phyloP scores from a whole-genome alignment of 2,888 invertebrate genomes.

The Marasmarcha lunaedactyla region DNA sequence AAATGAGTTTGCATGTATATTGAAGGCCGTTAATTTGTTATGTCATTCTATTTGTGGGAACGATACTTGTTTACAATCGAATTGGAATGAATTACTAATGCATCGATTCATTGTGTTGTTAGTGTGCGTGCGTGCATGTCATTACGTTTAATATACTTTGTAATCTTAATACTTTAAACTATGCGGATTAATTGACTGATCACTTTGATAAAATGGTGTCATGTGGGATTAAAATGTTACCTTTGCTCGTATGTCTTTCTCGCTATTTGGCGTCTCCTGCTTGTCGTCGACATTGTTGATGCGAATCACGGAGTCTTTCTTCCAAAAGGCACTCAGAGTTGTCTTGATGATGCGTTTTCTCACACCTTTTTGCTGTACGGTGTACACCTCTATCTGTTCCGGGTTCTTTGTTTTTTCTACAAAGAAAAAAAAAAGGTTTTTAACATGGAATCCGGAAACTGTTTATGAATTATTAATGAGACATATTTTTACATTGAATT shows the following conservation, averaged over 20 bases:
- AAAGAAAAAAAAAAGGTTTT: constrained; percentile 21
- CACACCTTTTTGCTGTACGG: constrained; percentile 70
- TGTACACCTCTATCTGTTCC: constrained; percentile 77
- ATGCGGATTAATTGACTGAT: too few relatives aligned
- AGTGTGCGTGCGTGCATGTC: too few relatives aligned
- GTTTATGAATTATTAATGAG: too few relatives aligned
- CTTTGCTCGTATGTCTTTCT: constrained; percentile 78
- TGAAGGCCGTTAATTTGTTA: constrained; percentile 15
- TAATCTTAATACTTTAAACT: too few relatives aligned
- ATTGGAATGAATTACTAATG: constrained; percentile 45
- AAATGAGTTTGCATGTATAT: constrained; percentile 7
- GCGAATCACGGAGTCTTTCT: constrained; percentile 74
- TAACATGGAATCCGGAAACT: too few relatives aligned
- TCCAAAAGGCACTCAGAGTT: constrained; percentile 77
- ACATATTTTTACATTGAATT: too few relatives aligned
- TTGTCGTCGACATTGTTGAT: constrained; percentile 82
- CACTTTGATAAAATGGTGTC: not conserved
- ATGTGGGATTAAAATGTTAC: constrained; percentile 33
- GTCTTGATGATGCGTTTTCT: constrained; percentile 72
- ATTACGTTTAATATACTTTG: too few relatives aligned
- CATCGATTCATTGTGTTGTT: constrained; percentile 10
- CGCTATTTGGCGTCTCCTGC: constrained; percentile 74
- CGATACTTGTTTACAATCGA: not conserved
- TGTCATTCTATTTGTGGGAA: constrained; percentile 9
- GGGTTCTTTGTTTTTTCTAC: constrained; percentile 81